A percentile compares a stretch with the other conserved stretches of the same genome.
Evolutionary conservation across 2,113 vertebrate species (phyloP).

Genomic region (Cepphus grylle): DNA sequence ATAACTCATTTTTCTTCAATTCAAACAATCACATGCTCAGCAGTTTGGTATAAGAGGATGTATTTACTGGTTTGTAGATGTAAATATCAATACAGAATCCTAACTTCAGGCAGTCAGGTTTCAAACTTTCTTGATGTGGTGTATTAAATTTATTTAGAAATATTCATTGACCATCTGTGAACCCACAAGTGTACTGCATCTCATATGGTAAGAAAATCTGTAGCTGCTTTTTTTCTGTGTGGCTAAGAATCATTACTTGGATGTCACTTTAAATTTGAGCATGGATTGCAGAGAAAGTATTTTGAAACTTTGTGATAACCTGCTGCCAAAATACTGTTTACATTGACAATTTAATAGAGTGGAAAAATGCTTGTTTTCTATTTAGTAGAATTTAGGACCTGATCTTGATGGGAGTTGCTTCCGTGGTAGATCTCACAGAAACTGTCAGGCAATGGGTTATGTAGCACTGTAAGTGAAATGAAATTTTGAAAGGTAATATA

Average conservation of each 20-base stretch:
- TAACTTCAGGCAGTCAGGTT: not conserved
- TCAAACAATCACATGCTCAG: not conserved
- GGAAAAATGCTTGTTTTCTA: not conserved
- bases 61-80: not conserved
- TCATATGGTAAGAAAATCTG: not conserved
- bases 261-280: not conserved
- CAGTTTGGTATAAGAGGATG: not conserved
- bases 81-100: not conserved
- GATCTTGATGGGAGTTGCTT: not conserved
- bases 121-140: not conserved
- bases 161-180: not conserved
- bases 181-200: not conserved
- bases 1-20: not conserved
- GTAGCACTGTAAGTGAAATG: not conserved
- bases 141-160: not conserved
- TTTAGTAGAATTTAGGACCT: not conserved
- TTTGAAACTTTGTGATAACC: conserved; percentile 7
- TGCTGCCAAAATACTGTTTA: conserved; percentile 9
- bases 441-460: not conserved
- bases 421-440: not conserved
- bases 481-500: not conserved
- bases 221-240: not conserved
- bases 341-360: not conserved
- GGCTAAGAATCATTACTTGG: not conserved
- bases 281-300: not conserved